Percentiles rank a stretch among this genome's conserved stretches.
Evolutionary conservation across 2,113 vertebrate species (phyloP).

Genomic region (Muntiacus muntjak): DNA sequence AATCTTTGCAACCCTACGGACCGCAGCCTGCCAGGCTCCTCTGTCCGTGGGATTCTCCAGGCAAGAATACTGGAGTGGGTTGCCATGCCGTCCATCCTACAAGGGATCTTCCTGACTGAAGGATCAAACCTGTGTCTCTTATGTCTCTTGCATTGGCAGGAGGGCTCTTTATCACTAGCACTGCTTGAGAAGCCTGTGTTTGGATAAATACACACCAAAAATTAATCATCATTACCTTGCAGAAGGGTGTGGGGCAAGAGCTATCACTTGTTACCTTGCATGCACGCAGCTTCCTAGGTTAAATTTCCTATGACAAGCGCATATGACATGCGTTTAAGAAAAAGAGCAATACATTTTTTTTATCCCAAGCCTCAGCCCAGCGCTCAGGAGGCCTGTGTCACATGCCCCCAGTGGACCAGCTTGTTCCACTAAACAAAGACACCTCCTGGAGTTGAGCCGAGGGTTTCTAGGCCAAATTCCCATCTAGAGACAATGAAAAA

Average conservation of each 20-base stretch:
- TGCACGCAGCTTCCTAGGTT: neutral
- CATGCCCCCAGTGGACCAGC: neutral
- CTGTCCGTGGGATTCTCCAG: neutral
- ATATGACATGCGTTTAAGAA: neutral
- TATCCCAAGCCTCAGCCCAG: neutral
- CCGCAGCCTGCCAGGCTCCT: fast-evolving
- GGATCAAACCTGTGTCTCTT: neutral
- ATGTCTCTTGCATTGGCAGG: neutral
- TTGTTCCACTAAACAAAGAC: neutral
- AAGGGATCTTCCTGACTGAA: neutral
- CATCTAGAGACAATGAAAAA: conserved; percentile 24
- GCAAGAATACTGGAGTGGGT: neutral
- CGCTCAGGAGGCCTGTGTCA: neutral
- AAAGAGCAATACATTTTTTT: neutral
- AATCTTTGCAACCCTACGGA: neutral
- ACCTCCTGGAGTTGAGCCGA: conserved; percentile 20
- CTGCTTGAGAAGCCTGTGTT: neutral
- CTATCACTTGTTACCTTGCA: neutral
- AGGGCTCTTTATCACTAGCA: neutral
- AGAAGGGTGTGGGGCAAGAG: neutral
- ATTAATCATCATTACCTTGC: neutral
- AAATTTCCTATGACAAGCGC: neutral
- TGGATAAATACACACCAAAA: neutral
- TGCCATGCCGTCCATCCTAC: no score
- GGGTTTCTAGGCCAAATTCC: conserved; percentile 9